Conservation (phyloP, 2,888 invertebrate genomes). For the Gandaritis pyraliata region DNA sequence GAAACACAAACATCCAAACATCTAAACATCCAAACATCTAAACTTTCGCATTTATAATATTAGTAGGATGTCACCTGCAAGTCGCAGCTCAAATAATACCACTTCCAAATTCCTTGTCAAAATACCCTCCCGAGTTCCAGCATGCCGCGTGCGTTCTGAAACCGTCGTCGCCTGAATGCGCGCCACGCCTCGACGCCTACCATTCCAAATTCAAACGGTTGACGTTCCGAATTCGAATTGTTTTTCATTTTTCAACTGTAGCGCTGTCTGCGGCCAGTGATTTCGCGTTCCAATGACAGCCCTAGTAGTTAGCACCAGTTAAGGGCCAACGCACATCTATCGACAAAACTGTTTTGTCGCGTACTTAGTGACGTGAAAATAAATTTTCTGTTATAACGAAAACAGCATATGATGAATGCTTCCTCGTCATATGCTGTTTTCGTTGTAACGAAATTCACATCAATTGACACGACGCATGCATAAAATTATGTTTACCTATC, state of each 20-base stretch:
- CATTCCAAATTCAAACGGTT: constrained; percentile 75
- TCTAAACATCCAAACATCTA: too few relatives aligned
- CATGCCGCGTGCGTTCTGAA: constrained; percentile 58
- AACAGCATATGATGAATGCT: too few relatives aligned
- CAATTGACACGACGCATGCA: too few relatives aligned
- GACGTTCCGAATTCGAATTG: constrained; percentile 80
- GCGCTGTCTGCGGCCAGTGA: constrained; percentile 68
- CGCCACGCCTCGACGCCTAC: constrained; percentile 57
- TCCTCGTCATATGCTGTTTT: too few relatives aligned
- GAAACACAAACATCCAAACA: too few relatives aligned
- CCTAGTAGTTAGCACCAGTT: constrained; percentile 10
- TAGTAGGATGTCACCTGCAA: not conserved
- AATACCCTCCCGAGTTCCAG: constrained; percentile 30
- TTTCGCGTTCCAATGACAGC: constrained; percentile 55
- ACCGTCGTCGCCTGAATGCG: constrained; percentile 44
- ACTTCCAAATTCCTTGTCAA: constrained; percentile 11
- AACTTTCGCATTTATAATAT: not conserved
- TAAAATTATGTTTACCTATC: too few relatives aligned
- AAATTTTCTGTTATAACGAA: too few relatives aligned
- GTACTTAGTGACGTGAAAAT: too few relatives aligned
- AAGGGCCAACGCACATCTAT: not conserved
- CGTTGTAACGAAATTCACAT: too few relatives aligned
- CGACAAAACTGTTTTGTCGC: too few relatives aligned
- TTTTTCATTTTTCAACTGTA: constrained; percentile 77
- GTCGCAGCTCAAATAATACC: constrained; percentile 1